phyloP scores from a whole-genome alignment of 1,140 invertebrate species.

The Zaprionus davidi region DNA sequence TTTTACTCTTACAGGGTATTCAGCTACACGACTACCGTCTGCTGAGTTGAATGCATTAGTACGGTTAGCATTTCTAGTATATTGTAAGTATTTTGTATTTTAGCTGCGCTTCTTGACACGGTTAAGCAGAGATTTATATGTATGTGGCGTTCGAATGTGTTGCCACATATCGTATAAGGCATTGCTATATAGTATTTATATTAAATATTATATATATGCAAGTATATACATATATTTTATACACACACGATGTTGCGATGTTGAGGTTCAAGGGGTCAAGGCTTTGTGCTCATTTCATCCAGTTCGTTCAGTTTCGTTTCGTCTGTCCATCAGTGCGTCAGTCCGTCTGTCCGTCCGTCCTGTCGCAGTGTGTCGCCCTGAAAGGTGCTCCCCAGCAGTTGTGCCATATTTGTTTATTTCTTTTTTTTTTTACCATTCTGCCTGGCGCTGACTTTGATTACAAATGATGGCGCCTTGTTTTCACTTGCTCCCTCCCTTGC shows the following conservation, averaged over 20 bases:
- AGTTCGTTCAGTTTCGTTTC: constrained; percentile 4
- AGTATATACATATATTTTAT: background rate
- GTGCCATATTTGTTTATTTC: constrained; percentile 25
- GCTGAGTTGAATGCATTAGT: constrained; percentile 36
- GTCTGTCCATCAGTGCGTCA: constrained; percentile 2
- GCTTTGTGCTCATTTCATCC: constrained; percentile 47
- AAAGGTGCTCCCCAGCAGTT: constrained; percentile 43
- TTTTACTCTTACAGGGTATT: constrained; percentile 1
- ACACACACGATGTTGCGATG: background rate
- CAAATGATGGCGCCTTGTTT: constrained; percentile 60
- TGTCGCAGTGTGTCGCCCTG: constrained; percentile 32
- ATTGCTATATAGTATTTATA: constrained; percentile 2
- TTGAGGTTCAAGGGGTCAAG: constrained; percentile 49
- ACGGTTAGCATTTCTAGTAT: constrained; percentile 9
- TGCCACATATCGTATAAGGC: background rate
- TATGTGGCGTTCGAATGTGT: background rate
- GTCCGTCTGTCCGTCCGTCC: constrained; percentile 5
- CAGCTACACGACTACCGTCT: background rate
- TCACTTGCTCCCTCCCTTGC: constrained; percentile 16
- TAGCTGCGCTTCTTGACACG: constrained; percentile 49
- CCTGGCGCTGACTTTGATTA: constrained; percentile 61
- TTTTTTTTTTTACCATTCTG: constrained; percentile 38
- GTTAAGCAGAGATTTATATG: constrained; percentile 31
- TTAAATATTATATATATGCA: background rate
- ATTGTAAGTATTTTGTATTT: constrained; percentile 44